A percentile compares a stretch with the other conserved stretches of the same genome.
Conservation (phyloP, 2,797 vertebrate genomes). For the Trichosurus vulpecula region DNA sequence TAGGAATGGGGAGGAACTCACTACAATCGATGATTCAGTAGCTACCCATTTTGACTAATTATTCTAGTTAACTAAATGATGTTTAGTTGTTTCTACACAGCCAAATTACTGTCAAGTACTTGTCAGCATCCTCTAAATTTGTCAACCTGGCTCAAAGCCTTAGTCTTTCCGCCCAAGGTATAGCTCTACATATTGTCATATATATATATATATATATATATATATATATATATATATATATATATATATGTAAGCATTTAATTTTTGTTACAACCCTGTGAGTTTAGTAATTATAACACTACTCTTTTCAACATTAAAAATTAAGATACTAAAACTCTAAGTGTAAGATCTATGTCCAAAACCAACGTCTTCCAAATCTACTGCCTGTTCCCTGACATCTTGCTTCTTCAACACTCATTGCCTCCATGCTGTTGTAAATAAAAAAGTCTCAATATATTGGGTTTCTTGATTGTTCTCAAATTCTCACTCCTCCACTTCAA, state of each 20-base stretch:
- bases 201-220: too few species aligned
- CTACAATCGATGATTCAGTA: not conserved
- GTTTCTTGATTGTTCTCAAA: not conserved
- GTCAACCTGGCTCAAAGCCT: not conserved
- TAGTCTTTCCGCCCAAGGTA: not conserved
- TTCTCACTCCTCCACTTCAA: not conserved
- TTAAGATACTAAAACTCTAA: not conserved
- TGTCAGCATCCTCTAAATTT: not conserved
- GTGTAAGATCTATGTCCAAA: not conserved
- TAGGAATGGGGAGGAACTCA: not conserved
- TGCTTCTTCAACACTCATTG: not conserved
- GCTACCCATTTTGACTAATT: not conserved
- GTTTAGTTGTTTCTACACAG: not conserved
- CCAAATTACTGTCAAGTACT: not conserved
- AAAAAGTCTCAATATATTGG: too few species aligned
- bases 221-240: too few species aligned
- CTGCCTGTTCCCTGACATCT: not conserved
- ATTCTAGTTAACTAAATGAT: not conserved
- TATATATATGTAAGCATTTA: not conserved
- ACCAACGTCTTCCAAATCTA: not conserved
- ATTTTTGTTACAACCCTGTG: not conserved
- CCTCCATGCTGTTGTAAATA: not conserved
- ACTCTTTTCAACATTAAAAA: not conserved
- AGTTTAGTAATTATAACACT: not conserved
- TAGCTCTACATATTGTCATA: not conserved